phyloP scores from a whole-genome alignment of 2,113 vertebrate species.

The Spea multiplicata region DNA sequence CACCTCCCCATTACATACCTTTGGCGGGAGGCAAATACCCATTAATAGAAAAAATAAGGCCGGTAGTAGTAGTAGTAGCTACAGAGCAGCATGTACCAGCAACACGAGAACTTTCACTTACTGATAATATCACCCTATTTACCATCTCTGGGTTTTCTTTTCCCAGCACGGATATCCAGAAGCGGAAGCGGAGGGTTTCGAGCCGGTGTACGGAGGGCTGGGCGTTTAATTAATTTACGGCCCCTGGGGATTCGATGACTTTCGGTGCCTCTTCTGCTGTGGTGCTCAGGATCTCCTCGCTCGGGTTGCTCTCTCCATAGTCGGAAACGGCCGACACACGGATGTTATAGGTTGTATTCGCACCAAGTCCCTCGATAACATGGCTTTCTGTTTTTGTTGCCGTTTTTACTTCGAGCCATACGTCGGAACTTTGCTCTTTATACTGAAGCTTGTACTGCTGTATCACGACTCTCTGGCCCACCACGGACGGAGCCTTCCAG shows the following conservation, averaged over 20 bases:
- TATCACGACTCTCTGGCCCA: not conserved
- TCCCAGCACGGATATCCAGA: not conserved
- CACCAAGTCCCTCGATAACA: not conserved
- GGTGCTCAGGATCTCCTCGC: not conserved
- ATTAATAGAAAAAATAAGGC: no score
- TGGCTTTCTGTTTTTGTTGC: not conserved
- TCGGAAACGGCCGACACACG: not conserved
- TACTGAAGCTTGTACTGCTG: constrained; percentile 35
- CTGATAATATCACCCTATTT: not conserved
- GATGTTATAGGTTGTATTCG: constrained; percentile 8
- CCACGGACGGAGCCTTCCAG: constrained; percentile 3
- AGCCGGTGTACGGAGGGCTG: not conserved
- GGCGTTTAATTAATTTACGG: not conserved
- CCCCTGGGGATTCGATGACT: not conserved
- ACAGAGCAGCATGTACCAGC: no score
- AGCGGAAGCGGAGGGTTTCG: not conserved
- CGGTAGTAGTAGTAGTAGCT: no score
- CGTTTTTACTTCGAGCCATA: not conserved
- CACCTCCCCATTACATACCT: no score
- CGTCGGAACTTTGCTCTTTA: not conserved
- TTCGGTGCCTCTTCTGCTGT: not conserved
- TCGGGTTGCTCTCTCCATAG: not conserved
- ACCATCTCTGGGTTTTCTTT: not conserved
- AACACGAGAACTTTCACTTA: not conserved
- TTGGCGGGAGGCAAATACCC: no score